Percentiles rank a stretch among this genome's conserved stretches.
Conservation (phyloP, 2,888 invertebrate genomes). For the Heteropelma amictum region DNA sequence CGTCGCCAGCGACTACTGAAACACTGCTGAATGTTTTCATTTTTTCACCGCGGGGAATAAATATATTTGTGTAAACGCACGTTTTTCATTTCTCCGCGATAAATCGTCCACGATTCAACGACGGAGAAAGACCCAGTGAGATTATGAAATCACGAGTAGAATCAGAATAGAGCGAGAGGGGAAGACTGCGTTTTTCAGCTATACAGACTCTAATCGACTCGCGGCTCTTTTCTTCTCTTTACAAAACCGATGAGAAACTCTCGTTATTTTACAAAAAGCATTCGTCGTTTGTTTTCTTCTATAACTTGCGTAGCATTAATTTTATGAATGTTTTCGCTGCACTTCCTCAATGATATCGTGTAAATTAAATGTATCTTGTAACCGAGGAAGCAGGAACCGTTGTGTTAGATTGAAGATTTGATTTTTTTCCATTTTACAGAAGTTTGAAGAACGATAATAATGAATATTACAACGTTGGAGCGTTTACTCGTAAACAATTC, state of each 20-base stretch:
- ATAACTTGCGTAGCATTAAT: background rate
- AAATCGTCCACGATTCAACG: constrained; percentile 1
- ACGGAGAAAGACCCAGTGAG: constrained; percentile 6
- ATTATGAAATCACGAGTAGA: constrained; percentile 10
- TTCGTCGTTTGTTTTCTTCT: background rate
- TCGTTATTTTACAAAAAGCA: background rate
- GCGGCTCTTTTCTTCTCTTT: background rate
- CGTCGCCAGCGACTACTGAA: constrained; percentile 44
- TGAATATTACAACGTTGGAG: too few relatives aligned
- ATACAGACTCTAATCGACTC: background rate
- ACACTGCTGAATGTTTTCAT: constrained; percentile 12
- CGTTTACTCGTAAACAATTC: too few relatives aligned
- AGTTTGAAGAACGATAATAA: too few relatives aligned
- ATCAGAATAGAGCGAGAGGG: constrained; percentile 43
- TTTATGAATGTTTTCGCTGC: background rate
- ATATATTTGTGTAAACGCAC: background rate
- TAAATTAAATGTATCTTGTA: too few relatives aligned
- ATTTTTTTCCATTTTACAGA: too few relatives aligned
- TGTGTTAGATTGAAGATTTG: too few relatives aligned
- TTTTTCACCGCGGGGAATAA: background rate
- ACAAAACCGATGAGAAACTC: background rate
- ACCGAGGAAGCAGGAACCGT: too few relatives aligned
- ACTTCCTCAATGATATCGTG: too few relatives aligned
- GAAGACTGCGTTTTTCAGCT: constrained; percentile 21
- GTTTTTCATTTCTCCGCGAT: background rate